A percentile compares a stretch with the other conserved stretches of the same genome.
These are phyloP conservation scores for Tiaroga cobitis DNA, from an alignment of 2,797 vertebrate species.

Conservation along the genomic window DNA sequence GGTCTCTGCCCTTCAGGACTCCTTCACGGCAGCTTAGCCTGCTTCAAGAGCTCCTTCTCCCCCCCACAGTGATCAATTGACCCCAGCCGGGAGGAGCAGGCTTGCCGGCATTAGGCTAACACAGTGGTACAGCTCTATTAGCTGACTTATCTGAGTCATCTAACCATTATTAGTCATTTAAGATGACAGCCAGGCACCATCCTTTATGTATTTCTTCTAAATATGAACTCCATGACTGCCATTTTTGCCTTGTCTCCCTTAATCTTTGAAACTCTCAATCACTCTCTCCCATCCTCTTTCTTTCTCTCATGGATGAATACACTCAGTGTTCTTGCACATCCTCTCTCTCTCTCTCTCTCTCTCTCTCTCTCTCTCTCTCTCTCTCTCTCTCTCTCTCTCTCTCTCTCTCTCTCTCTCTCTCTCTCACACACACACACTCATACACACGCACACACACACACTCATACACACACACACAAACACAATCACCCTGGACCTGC, in stretches of 20 bases:
- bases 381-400: too few species aligned
- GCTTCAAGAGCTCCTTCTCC: slow-evolving; percentile 47
- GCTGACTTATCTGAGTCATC: slow-evolving; percentile 79
- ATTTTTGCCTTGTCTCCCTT: slow-evolving; percentile 64
- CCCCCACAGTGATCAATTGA: slow-evolving; percentile 33
- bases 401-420: too few species aligned
- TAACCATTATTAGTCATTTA: slow-evolving; percentile 79
- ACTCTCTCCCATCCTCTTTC: slow-evolving; percentile 45
- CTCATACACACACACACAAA: slow-evolving; percentile 15
- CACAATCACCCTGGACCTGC: slow-evolving; percentile 13
- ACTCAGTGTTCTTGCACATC: slow-evolving; percentile 49
- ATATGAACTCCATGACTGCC: slow-evolving; percentile 58
- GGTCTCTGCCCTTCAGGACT: slow-evolving; percentile 66
- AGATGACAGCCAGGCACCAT: slow-evolving; percentile 77
- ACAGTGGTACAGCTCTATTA: slow-evolving; percentile 78
- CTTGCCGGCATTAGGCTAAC: slow-evolving; percentile 69
- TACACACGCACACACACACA: neutral
- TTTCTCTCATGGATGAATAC: slow-evolving; percentile 40
- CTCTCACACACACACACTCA: slow-evolving; percentile 18
- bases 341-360: neutral
- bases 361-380: too few species aligned
- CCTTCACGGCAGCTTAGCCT: slow-evolving; percentile 66
- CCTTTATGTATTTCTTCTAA: slow-evolving; percentile 76
- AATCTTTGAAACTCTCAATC: slow-evolving; percentile 74
- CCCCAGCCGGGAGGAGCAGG: slow-evolving; percentile 57